Evolutionary conservation across 2,113 vertebrate genomes (phyloP), one percentile per base, ranked within the genome.

Genomic region (Lophotis ruficrista): DNA sequence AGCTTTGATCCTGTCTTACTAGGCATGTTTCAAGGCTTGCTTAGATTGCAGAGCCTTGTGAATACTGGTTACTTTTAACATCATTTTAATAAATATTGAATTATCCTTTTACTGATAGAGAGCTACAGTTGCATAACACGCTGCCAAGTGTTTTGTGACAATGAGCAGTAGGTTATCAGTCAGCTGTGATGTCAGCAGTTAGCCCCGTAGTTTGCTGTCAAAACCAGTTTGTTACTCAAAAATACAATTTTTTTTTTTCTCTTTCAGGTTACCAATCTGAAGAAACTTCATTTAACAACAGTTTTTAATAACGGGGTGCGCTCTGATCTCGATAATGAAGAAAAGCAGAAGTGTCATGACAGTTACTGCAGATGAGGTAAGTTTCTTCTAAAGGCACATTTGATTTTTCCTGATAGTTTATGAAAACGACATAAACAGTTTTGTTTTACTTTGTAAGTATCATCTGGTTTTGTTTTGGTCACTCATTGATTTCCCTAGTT

Each of bases 291-390:
- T 50, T 82, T n/a, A 62, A 69, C 20, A 76, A 22, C 43, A 75
- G 8, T 30, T 73, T 69, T 77, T 35, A 28, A 6, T 57, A 65
- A 43, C 0, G 2, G 24, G 89, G 69, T 48, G 51, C 45, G 2
- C 57, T 94, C 51, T 19, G 53, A 41, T 64, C 31, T 94, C 14
- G 11, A 98, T 79, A 85, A 99, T 99, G 99, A 99, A 99, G 98
- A 99, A 99, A 92, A 99, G 99, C 98, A 98, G 98, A 94, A 99
- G 99, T 94, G 98, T 98, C 76, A 98, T 99, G 96, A 93, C 98
- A 12, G 99, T 99, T 77, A 98, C 98, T 14, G 98, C 98, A 33
- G 98, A 98, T 66, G 98, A 99, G 57, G 99, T 99, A 96, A 98
- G 98, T 96, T 80, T 93, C 62, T 80, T 35, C 18, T 23, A 31